phyloP scores from a whole-genome alignment of 2,888 invertebrate species.

The Drosophila fungiperda region DNA sequence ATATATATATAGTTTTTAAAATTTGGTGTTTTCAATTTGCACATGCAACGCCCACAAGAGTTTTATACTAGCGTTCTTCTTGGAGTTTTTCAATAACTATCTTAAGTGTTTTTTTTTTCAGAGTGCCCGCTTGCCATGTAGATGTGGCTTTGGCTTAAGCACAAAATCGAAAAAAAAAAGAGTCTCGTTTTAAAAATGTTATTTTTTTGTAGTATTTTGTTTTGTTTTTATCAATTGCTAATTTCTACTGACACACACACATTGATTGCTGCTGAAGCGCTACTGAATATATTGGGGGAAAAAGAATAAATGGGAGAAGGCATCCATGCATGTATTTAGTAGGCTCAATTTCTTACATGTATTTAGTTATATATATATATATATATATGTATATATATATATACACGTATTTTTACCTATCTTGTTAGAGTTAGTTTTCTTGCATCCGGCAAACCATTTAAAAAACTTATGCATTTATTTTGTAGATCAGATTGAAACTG shows the following conservation, averaged over 20 bases:
- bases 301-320: constrained; percentile 24
- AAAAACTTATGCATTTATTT: constrained; percentile 33
- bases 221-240: constrained; percentile 31
- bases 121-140: constrained; percentile 64
- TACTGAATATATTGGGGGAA: constrained; percentile 39
- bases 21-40: constrained; percentile 75
- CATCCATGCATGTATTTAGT: constrained; percentile 16
- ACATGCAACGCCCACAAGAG: constrained; percentile 51
- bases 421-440: constrained; percentile 24
- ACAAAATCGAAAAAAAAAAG: constrained; percentile 48
- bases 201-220: constrained; percentile 18
- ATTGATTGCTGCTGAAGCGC: constrained; percentile 63
- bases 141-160: constrained; percentile 65
- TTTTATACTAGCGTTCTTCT: constrained; percentile 21
- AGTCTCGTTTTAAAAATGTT: constrained; percentile 47
- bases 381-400: constrained; percentile 8
- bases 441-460: constrained; percentile 31
- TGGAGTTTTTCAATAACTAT: constrained; percentile 39
- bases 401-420: constrained; percentile 24
- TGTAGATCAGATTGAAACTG: constrained; percentile 45
- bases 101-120: constrained; percentile 29
- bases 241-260: constrained; percentile 69
- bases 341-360: constrained; percentile 31
- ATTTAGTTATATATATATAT: constrained; percentile 9
- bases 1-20: constrained; percentile 59